phyloP scores from a whole-genome alignment of 2,888 invertebrate genomes.

The Cephalotes varians region DNA sequence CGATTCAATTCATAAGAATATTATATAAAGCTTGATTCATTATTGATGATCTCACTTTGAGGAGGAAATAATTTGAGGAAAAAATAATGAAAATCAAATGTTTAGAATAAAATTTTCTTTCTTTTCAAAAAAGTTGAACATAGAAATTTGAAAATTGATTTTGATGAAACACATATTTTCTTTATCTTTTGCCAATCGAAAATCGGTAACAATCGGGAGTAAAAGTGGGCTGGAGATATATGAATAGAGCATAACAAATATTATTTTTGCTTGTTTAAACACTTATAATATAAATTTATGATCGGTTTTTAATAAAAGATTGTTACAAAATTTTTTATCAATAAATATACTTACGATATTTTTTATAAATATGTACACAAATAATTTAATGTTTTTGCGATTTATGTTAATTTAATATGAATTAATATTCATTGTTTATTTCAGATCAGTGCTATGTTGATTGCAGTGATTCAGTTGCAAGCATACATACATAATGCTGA shows the following conservation, averaged over 20 bases:
- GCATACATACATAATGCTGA: constrained; percentile 82
- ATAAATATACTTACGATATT: neutral
- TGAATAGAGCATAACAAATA: neutral
- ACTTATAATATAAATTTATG: neutral
- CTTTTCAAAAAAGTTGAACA: neutral
- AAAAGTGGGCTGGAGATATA: neutral
- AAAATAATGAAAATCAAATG: neutral
- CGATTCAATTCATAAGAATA: neutral
- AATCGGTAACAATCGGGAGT: neutral
- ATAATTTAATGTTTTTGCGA: neutral
- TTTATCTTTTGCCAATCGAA: neutral
- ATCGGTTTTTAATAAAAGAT: neutral
- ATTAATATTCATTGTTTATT: constrained; percentile 28
- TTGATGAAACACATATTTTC: neutral
- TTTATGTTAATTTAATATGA: neutral
- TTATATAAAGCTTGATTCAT: neutral
- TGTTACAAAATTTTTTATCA: neutral
- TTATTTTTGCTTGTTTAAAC: neutral
- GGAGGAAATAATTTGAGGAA: neutral
- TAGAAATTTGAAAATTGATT: neutral
- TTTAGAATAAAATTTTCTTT: neutral
- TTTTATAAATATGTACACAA: neutral
- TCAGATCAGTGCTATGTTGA: constrained; percentile 61
- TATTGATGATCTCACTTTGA: neutral
- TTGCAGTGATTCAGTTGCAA: neutral